These are phyloP conservation scores for Hipparchia sbordonii DNA, from an alignment of 2,888 invertebrate species.

Conservation along the genomic window DNA sequence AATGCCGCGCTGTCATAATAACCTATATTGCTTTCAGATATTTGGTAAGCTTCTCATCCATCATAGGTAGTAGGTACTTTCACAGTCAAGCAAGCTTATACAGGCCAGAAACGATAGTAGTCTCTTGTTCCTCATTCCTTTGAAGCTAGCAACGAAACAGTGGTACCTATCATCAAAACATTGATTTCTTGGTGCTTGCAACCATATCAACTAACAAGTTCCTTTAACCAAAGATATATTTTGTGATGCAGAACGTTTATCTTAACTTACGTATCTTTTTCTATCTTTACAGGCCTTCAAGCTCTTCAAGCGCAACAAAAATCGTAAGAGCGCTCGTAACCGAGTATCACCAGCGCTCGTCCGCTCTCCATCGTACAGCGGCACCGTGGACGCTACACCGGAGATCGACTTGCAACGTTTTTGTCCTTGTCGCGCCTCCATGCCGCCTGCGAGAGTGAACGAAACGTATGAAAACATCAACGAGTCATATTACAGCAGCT, in stretches of 20 bases:
- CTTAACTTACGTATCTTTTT: constrained; percentile 2
- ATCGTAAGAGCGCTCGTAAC: constrained; percentile 63
- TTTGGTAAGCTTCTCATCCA: neutral
- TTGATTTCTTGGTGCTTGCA: too few relatives aligned
- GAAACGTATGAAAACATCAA: constrained; percentile 59
- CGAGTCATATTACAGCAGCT: constrained; percentile 56
- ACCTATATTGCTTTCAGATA: neutral
- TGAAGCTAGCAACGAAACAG: too few relatives aligned
- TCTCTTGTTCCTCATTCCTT: too few relatives aligned
- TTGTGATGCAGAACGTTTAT: neutral
- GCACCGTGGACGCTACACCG: constrained; percentile 70
- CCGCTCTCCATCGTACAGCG: constrained; percentile 69
- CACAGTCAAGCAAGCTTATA: neutral
- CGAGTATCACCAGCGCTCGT: constrained; percentile 68
- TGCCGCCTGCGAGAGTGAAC: constrained; percentile 56
- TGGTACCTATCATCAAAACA: too few relatives aligned
- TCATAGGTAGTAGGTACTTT: neutral
- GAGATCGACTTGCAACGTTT: constrained; percentile 71
- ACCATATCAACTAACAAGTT: too few relatives aligned
- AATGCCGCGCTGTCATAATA: neutral
- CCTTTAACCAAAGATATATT: neutral
- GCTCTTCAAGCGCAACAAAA: constrained; percentile 69
- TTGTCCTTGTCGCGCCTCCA: constrained; percentile 69
- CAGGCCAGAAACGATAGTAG: neutral
- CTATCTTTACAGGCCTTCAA: constrained; percentile 69